Evolutionary conservation across 1,140 invertebrate genomes (phyloP).

Genomic region (Drosophila pandora): DNA sequence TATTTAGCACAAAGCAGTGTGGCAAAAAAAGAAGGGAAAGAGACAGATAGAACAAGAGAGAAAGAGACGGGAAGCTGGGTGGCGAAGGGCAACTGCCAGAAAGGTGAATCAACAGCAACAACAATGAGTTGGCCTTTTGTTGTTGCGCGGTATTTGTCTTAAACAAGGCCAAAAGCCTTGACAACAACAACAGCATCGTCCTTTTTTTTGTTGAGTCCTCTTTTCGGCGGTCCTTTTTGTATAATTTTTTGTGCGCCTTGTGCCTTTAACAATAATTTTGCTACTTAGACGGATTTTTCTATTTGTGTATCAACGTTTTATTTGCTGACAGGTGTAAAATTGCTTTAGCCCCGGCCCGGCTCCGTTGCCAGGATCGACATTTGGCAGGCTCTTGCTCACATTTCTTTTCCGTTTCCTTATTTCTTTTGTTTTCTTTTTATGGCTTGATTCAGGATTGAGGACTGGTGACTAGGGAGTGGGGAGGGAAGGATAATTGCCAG

Average conservation of each 20-base stretch:
- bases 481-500: constrained; percentile 58
- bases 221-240: constrained; percentile 33
- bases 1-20: constrained; percentile 65
- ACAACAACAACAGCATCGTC: constrained; percentile 34
- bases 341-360: constrained; percentile 30
- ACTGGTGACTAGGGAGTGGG: not conserved
- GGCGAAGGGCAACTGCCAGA: constrained; percentile 39
- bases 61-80: not conserved
- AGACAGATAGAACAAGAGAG: constrained; percentile 1
- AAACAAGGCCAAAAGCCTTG: constrained; percentile 56
- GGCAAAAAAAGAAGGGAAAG: constrained; percentile 9
- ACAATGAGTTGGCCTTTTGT: constrained; percentile 58
- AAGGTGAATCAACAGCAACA: constrained; percentile 64
- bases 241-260: constrained; percentile 22
- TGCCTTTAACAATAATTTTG: constrained; percentile 74
- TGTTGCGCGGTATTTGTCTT: constrained; percentile 64
- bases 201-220: constrained; percentile 34
- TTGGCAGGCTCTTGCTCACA: constrained; percentile 16
- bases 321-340: constrained; percentile 82
- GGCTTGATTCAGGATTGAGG: constrained; percentile 27
- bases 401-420: constrained; percentile 4
- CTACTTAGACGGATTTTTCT: constrained; percentile 77
- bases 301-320: constrained; percentile 80
- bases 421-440: constrained; percentile 41
- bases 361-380: constrained; percentile 34